Base-by-base conservation (phyloP, 2,888 invertebrate genomes). In the Tethea ocularis region DNA sequence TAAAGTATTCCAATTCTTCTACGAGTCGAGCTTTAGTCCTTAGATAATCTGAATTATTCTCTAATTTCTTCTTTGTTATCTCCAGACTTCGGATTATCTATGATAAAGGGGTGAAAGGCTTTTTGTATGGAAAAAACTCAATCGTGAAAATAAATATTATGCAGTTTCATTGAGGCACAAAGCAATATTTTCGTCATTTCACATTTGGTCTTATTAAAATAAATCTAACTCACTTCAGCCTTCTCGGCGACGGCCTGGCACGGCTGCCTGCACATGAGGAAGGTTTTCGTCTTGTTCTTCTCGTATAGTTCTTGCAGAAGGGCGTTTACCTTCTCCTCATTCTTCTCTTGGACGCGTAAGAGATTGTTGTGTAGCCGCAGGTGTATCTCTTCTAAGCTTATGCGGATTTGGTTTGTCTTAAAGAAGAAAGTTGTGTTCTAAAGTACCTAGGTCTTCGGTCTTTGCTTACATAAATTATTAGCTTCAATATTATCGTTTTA, bases 241-340 rank as follows among this genome's bases (percentile, higher is more conserved):
- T 69, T 52, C 10, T 83, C 83, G 0, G 60, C 17, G 0, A 82
- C 78, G 4, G 62, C 57, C 1, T 62, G 68, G 3, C 59, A 41
- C 2, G 67, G 56, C n/a, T 69, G 72, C 41, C 89, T 73, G 1
- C 54, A 54, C 20, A 66, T 60, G 10, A 84, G 64, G 1, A 33
- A 13, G 13, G 85, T 41, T 1, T 68, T 66, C 20, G 86, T 84
- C 56, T 91, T 90, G 53, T 91, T 87, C 61, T 78, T 84, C 8
- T 89, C 86, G 59, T 90, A 91, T 0, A 92, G 76, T 26, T 82
- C 63, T 0, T 77, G 29, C 20, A 82, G 61, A 6, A 89, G 64
- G 0, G 7, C 6, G 22, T 71, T 78, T 23, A 81, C 53, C 0
- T 60, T 58, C 0, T 69, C 67, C 0, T 78, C 74, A 2, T 69